A percentile compares a stretch with the other conserved stretches of the same genome.
Evolutionary conservation across 1,140 invertebrate genomes (phyloP).

Genomic region (Musca domestica): DNA sequence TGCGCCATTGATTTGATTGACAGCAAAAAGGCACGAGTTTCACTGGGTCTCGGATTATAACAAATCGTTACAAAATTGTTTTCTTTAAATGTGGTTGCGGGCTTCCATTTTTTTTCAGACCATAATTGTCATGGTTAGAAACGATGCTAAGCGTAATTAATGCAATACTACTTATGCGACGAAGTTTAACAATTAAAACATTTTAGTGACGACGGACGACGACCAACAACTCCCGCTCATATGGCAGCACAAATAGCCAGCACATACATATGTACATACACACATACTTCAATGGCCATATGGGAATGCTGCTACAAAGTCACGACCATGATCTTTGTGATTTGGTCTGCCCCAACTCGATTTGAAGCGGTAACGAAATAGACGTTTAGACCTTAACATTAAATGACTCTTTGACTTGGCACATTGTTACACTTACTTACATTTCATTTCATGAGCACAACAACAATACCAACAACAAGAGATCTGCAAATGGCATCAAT

Average conservation of each 20-base stretch:
- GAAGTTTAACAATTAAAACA: neutral
- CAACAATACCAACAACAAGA: too few relatives aligned
- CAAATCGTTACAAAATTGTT: conserved; percentile 13
- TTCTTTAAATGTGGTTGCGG: neutral
- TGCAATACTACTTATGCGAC: neutral
- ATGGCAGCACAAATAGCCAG: neutral
- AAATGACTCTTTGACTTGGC: neutral
- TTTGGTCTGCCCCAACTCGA: neutral
- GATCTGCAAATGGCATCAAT: too few relatives aligned
- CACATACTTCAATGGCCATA: neutral
- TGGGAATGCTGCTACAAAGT: neutral
- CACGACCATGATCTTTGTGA: conserved; percentile 16
- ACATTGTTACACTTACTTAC: too few relatives aligned
- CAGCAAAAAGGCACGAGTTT: conserved; percentile 14
- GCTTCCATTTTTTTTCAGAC: neutral
- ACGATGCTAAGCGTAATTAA: conserved; percentile 4
- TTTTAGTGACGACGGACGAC: neutral
- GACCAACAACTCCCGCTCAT: conserved; percentile 4
- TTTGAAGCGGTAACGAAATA: conserved; percentile 1
- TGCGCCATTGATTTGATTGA: conserved; percentile 7
- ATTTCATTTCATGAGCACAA: too few relatives aligned
- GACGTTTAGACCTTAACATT: conserved; percentile 2
- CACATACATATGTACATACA: neutral
- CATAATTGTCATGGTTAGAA: too few relatives aligned
- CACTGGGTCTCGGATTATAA: neutral